Conservation (phyloP, 2,888 invertebrate genomes). For the Drosophila kuntzei region DNA sequence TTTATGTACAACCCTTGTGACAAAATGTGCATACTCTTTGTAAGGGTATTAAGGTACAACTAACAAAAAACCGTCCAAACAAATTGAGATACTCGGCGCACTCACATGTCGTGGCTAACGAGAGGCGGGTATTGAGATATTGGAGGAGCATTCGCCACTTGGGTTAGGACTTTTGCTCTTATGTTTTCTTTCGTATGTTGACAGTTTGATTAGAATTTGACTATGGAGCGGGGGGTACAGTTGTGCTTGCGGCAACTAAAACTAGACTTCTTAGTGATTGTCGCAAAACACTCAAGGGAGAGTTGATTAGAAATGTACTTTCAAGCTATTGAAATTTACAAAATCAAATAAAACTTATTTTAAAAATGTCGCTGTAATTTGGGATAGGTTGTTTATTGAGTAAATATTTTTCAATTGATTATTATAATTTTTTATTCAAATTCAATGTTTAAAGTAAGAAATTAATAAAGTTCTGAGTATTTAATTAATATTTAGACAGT, state of each 20-base stretch:
- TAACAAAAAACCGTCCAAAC: constrained; percentile 21
- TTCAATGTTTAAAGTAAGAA: background rate
- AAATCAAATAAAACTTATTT: background rate
- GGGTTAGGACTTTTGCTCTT: constrained; percentile 47
- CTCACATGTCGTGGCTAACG: constrained; percentile 48
- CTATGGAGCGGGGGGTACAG: constrained; percentile 36
- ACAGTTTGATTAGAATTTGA: constrained; percentile 66
- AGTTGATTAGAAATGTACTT: constrained; percentile 27
- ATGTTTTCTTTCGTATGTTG: constrained; percentile 42
- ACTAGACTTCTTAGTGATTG: constrained; percentile 14
- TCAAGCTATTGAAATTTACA: background rate
- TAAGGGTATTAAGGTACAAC: background rate
- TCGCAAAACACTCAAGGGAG: constrained; percentile 24
- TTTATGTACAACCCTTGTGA: background rate
- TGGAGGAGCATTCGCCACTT: constrained; percentile 25
- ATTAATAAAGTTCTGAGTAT: background rate
- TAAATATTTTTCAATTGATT: background rate
- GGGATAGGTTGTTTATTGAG: background rate
- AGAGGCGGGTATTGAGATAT: constrained; percentile 34
- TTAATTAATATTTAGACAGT: background rate
- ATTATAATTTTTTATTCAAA: background rate
- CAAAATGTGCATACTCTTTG: background rate
- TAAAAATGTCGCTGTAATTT: background rate
- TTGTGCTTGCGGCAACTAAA: constrained; percentile 44
- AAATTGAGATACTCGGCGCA: constrained; percentile 52